Base-by-base conservation (phyloP, 2,888 invertebrate species). In the Amphipoea oculea region DNA sequence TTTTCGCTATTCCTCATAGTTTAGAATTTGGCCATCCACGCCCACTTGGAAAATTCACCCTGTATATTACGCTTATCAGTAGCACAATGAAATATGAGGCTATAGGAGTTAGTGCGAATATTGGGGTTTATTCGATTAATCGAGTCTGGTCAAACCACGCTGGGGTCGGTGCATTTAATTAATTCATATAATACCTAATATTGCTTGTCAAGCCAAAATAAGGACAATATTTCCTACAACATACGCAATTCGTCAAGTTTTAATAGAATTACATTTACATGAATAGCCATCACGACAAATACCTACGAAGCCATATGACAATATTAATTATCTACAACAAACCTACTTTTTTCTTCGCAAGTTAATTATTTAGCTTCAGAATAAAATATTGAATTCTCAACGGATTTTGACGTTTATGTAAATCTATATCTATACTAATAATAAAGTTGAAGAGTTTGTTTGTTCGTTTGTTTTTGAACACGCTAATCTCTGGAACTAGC, bases 391-490 rank as follows among this genome's bases (percentile, higher is more conserved):
- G 51, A 51, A 69, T 76, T 65, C 72, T 69, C 65, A 72, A 79
- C 83, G 76, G 82, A 82, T 77, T 83, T 75, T 62, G 83, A 81
- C 83, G 79, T 85, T 86, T 89, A 88, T 81, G 81, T 79, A 40
- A 70, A 86, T 88, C 79, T 79, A 75, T 54, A 54, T 48, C 14
- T 14, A 48, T 48, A 14, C 48, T 14, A 48, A 54, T 20, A 20
- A 54, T 20, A 20, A 20, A 54, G 20, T 5, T 20, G 3, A 48
- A 48, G 20, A 20, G 54, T 54, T 54, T 54, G 51, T 51, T 51
- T 17, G 51, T 51, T 51, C 20, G 51, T 51, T 51, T 51, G 6
- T 54, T 29, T 29, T 51, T 54, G 20, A 54, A 54, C 54, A 20
- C 20, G 6, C 6, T 54, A 54, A 54, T 54, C 54, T 54, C 54